Evolutionary conservation across 1,140 invertebrate genomes (phyloP).

Genomic region (Mizuhopecten yessoensis): DNA sequence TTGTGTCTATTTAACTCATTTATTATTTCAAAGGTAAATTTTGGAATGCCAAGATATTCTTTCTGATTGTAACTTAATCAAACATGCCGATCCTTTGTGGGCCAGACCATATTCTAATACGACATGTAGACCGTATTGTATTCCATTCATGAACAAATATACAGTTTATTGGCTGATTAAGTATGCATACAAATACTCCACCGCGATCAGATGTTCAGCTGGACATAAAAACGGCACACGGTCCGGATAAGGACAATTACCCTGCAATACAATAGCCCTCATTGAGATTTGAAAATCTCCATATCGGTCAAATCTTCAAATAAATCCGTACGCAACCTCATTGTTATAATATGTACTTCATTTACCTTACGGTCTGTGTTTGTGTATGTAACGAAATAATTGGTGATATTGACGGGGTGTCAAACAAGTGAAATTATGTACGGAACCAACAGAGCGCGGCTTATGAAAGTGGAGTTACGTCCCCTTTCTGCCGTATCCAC

Average conservation of each 20-base stretch:
- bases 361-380: slow-evolving; percentile 31
- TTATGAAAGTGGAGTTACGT: slow-evolving; percentile 33
- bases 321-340: not conserved
- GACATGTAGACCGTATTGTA: not conserved
- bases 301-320: slow-evolving; percentile 4
- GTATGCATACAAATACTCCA: not conserved
- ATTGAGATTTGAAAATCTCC: slow-evolving; percentile 21
- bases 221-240: slow-evolving; percentile 12
- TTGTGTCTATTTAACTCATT: not conserved
- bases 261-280: not conserved
- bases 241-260: not conserved
- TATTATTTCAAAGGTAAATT: not conserved
- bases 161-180: slow-evolving; percentile 10
- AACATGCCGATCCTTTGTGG: not conserved
- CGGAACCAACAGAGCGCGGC: slow-evolving; percentile 9
- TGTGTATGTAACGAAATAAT: slow-evolving; percentile 35
- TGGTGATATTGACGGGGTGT: not conserved
- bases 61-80: not conserved
- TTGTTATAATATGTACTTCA: slow-evolving; percentile 1
- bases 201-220: not conserved
- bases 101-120: not conserved
- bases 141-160: not conserved
- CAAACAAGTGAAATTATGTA: slow-evolving; percentile 21
- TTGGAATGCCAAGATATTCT: not conserved
- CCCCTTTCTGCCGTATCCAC: slow-evolving; percentile 16